Evolutionary conservation across 2,888 invertebrate species (phyloP).

Genomic region (Neoitamus cyanurus): DNA sequence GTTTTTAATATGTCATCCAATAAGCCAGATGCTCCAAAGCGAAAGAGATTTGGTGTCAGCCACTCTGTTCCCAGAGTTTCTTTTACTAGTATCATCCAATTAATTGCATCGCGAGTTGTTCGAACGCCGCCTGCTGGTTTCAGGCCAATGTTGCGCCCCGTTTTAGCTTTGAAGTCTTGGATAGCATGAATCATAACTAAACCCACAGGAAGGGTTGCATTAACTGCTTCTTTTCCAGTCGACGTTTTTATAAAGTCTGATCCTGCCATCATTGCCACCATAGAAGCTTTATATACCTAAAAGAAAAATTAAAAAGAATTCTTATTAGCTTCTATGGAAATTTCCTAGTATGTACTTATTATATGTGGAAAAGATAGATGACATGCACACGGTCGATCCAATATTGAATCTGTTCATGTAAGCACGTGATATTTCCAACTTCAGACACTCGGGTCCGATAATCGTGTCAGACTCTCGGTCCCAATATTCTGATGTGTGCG

Average conservation of each 20-base stretch:
- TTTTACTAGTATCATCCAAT: conserved; percentile 87
- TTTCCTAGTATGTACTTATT: too few relatives aligned
- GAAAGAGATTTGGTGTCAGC: conserved; percentile 82
- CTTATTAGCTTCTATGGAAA: neutral
- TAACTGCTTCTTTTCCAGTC: conserved; percentile 94
- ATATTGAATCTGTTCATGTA: too few relatives aligned
- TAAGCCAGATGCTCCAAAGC: conserved; percentile 95
- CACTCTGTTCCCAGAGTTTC: conserved; percentile 88
- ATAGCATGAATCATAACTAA: conserved; percentile 96
- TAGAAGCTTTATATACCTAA: conserved; percentile 85
- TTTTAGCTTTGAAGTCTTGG: conserved; percentile 76
- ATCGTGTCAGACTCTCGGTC: too few relatives aligned
- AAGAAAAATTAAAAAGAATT: conserved; percentile 48
- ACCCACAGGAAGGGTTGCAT: conserved; percentile 92
- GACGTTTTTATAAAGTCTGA: conserved; percentile 99
- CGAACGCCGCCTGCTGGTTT: conserved; percentile 98
- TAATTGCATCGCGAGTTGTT: conserved; percentile 83
- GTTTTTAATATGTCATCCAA: conserved; percentile 64
- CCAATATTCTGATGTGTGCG: too few relatives aligned
- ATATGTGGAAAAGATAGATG: too few relatives aligned
- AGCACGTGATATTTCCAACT: too few relatives aligned
- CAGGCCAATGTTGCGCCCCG: conserved; percentile 86
- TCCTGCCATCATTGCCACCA: conserved; percentile 95
- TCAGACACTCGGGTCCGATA: too few relatives aligned
- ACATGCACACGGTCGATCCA: too few relatives aligned